Percentiles rank a stretch among this genome's conserved stretches.
phyloP scores from a whole-genome alignment of 2,113 vertebrate species.

The Geococcyx californianus region DNA sequence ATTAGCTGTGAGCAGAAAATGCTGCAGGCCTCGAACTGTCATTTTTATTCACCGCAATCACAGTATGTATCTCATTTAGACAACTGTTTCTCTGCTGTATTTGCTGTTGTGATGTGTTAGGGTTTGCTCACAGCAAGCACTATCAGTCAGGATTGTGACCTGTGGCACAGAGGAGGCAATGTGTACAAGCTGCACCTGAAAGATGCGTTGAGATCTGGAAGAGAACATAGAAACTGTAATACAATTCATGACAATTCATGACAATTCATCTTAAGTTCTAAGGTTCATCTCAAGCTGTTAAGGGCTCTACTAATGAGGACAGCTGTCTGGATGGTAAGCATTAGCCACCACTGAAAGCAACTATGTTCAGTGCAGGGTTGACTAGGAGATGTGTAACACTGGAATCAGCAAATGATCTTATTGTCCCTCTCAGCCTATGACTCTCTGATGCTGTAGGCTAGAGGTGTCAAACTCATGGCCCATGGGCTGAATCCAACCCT shows the following conservation, averaged over 20 bases:
- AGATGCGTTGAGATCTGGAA: neutral
- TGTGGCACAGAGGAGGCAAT: fast-evolving
- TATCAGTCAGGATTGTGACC: neutral
- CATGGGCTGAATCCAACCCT: no score
- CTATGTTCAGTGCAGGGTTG: neutral
- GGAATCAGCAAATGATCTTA: fast-evolving
- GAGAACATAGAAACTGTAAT: neutral
- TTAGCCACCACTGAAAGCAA: neutral
- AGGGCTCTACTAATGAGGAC: neutral
- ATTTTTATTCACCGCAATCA: neutral
- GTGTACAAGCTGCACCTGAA: neutral
- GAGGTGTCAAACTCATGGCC: no score
- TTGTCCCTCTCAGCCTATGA: neutral
- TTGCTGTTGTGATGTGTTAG: neutral
- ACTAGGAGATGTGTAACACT: neutral
- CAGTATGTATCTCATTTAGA: neutral
- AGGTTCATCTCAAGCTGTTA: neutral
- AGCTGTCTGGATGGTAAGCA: neutral
- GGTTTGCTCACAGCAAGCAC: neutral
- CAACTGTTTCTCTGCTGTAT: neutral
- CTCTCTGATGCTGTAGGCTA: neutral
- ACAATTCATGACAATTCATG: neutral
- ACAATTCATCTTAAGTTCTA: neutral
- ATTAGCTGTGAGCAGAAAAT: neutral
- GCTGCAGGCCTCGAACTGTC: neutral